Evolutionary conservation across 2,113 vertebrate species (phyloP), one percentile per base, ranked within the genome.

Genomic region (Catagonus wagneri): DNA sequence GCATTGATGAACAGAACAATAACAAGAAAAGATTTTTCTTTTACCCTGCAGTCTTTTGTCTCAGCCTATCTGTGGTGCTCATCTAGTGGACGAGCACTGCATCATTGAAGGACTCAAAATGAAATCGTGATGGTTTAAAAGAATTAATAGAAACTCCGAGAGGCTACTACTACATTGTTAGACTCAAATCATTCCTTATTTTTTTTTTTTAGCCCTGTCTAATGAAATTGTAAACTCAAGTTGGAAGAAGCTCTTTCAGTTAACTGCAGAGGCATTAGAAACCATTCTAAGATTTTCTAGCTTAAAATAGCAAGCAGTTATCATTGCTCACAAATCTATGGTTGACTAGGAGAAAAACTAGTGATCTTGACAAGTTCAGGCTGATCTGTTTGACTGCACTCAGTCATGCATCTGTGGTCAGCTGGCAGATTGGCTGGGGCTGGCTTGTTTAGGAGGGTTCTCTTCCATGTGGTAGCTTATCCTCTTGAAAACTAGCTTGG

Each of bases 191-290:
- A 2, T 83, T 76, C 36, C n/a, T n/a, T n/a, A n/a, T n/a, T n/a
- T 79, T n/a, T 17, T 61, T 75, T 69, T 76, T 56, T 56, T 72
- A 58, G 56, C 56, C 52, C 23, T 66, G 6, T 61, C 83, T 79
- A 60, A 93, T 66, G 72, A 74, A 63, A 86, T 39, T 81, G 22
- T 88, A 87, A 94, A 89, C 36, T 96, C 65, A 85, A 27, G 34
- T 61, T 68, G 66, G 54, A 94, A 90, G 39, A 50, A 61, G 20
- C 4, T 39, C 44, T 81, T 74, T 81, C 58, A 39, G 14, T 76
- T 95, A 19, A 80, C 44, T 80, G 8, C 34, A 79, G 10, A 58
- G 81, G 50, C 22, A 16, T 27, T 72, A 86, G 61, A 91, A 86
- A 78, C 15, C 58, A 74, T 27, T 68, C 7, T 34, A 69, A 92